These are phyloP conservation scores for Ochropacha duplaris DNA, from an alignment of 2,888 invertebrate species.

Conservation along the genomic window DNA sequence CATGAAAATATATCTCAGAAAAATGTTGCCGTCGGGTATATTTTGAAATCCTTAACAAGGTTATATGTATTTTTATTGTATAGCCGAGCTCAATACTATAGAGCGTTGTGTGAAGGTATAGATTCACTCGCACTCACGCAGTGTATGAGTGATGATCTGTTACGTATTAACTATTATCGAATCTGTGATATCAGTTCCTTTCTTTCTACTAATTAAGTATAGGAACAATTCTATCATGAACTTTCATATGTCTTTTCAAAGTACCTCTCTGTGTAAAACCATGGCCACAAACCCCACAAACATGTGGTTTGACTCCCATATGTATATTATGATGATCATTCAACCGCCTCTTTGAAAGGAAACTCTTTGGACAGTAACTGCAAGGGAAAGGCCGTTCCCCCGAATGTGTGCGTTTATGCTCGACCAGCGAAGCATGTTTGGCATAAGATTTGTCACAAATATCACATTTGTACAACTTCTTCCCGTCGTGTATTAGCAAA, in stretches of 20 bases:
- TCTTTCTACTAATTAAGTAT: conserved; percentile 10
- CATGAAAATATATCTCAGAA: too few species aligned
- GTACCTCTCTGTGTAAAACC: conserved; percentile 72
- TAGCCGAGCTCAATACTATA: too few species aligned
- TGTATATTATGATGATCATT: conserved; percentile 69
- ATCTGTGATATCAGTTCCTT: too few species aligned
- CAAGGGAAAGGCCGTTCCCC: conserved; percentile 68
- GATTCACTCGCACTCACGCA: too few species aligned
- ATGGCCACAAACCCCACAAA: conserved; percentile 65
- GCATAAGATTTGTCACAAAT: conserved; percentile 66
- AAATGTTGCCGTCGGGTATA: too few species aligned
- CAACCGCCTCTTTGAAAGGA: conserved; percentile 62
- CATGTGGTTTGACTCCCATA: conserved; percentile 71
- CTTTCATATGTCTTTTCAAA: conserved; percentile 71
- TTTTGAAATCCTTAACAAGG: too few species aligned
- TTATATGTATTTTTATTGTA: too few species aligned
- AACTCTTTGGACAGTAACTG: conserved; percentile 60
- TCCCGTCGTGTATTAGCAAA: conserved; percentile 65
- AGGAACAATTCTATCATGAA: conserved; percentile 53
- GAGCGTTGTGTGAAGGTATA: too few species aligned
- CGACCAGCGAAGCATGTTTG: conserved; percentile 52
- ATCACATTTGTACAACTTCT: conserved; percentile 64
- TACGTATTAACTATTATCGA: too few species aligned
- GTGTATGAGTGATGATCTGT: too few species aligned
- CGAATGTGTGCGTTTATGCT: conserved; percentile 73